These are phyloP conservation scores for Drosophila fungiperda DNA, from an alignment of 2,888 invertebrate species.

Conservation along the genomic window DNA sequence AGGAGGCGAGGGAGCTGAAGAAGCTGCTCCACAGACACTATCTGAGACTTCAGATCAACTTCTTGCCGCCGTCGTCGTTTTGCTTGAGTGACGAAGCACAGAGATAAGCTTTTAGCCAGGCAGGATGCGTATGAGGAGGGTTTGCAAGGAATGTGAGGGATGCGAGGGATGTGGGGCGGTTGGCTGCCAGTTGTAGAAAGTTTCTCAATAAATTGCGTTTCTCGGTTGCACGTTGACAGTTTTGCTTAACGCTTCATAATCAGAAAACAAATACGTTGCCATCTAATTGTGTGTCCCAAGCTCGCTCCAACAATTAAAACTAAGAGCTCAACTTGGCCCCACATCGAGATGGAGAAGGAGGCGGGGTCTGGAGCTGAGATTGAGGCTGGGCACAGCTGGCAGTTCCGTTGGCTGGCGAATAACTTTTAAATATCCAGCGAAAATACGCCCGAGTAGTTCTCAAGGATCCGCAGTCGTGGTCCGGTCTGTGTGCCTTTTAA, in stretches of 20 bases:
- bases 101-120: constrained; percentile 72
- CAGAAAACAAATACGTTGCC: constrained; percentile 84
- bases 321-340: constrained; percentile 58
- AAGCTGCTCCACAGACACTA: constrained; percentile 53
- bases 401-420: constrained; percentile 50
- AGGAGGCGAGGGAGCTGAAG: constrained; percentile 11
- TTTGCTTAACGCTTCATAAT: constrained; percentile 85
- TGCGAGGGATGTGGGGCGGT: not conserved
- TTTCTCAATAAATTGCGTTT: constrained; percentile 83
- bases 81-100: constrained; percentile 80
- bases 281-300: constrained; percentile 76
- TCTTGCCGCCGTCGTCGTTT: constrained; percentile 67
- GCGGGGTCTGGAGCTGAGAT: not conserved
- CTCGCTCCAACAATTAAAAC: constrained; percentile 64
- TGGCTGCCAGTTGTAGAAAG: constrained; percentile 60
- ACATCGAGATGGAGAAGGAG: constrained; percentile 3
- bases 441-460: constrained; percentile 65
- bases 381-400: constrained; percentile 54
- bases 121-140: constrained; percentile 38
- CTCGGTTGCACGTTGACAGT: constrained; percentile 83
- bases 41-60: constrained; percentile 72
- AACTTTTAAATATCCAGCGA: constrained; percentile 63
- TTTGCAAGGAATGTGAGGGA: not conserved
- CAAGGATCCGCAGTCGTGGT: constrained; percentile 41
- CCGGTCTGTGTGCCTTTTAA: constrained; percentile 71